Evolutionary conservation across 2,797 vertebrate genomes (phyloP).

Genomic region (Propithecus deckenii): DNA sequence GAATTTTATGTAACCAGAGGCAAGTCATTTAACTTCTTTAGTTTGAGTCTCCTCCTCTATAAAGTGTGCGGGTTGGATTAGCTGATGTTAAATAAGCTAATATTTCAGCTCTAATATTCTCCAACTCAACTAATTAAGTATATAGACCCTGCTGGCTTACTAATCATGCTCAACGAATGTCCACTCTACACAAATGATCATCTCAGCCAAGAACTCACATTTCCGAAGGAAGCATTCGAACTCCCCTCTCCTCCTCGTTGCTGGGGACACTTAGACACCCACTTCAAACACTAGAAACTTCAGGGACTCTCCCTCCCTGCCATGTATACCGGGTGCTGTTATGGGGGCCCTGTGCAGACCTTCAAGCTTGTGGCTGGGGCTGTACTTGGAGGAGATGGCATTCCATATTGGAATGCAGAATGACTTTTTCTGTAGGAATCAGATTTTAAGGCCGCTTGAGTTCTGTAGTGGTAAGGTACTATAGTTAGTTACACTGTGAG

Average conservation of each 20-base stretch:
- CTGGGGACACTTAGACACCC: neutral
- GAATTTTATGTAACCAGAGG: neutral
- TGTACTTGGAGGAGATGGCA: neutral
- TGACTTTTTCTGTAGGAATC: neutral
- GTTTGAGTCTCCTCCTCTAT: neutral
- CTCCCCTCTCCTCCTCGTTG: neutral
- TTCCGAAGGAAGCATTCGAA: neutral
- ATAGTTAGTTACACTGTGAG: neutral
- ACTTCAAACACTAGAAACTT: neutral
- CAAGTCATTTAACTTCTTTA: neutral
- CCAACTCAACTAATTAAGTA: neutral
- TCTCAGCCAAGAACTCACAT: neutral
- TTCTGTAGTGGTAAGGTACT: neutral
- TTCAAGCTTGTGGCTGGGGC: neutral
- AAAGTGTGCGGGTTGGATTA: neutral
- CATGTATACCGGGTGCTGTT: neutral
- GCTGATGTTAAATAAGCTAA: neutral
- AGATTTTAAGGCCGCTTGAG: neutral
- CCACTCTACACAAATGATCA: neutral
- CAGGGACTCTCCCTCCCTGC: neutral
- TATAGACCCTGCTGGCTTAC: neutral
- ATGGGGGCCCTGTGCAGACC: neutral
- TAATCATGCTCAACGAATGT: accelerated
- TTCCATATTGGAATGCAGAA: neutral
- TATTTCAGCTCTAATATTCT: neutral